Evolutionary conservation across 2,888 invertebrate species (phyloP), one percentile per base, ranked within the genome.

Genomic region (Pemphredon lugubris): DNA sequence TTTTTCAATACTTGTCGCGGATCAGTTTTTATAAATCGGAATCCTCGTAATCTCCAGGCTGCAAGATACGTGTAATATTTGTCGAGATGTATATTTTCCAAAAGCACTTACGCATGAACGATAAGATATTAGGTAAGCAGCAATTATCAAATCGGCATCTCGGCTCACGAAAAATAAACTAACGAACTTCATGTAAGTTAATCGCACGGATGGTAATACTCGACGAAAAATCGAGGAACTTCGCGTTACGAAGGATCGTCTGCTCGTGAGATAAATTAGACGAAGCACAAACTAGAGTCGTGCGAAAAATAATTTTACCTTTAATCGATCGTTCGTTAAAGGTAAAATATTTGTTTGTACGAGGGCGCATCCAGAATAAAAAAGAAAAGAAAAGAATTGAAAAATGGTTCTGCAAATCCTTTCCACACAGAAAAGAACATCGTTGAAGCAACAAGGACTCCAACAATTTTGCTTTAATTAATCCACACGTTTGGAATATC

Each of bases 141-240:
- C 13, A 54, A 58, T 69, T 48, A 44, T 21, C 42, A 48, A n/a
- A 14, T 37, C 44, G n/a, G 18, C 53, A 55, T 13, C 30, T 58
- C 70, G 70, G 44, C 64, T 64, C 71, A 63, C 20, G 34, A 50
- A 54, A 39, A 11, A 47, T 54, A 54, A 45, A 18, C 53, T 51
- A 63, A 37, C n/a, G 44, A 57, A 45, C 58, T 71, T 58, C 69
- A 48, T 58, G 64, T 69, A 51, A 26, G 4, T 3, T 60, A 70
- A 70, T 53, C 71, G 73, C 74, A 64, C 77, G 61, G 71, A 71
- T 71, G 67, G 77, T 60, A 47, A 53, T 63, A 57, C 53, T 60
- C 47, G 45, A 58, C 65, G 58, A 50, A 64, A 66, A 51, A 68
- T 65, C 39, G 54, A 54, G 20, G n/a, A 70, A 70, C 70, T 73